These are phyloP conservation scores for Taeniopygia guttata DNA, from an alignment of 2,797 vertebrate species.

Conservation along the genomic window DNA sequence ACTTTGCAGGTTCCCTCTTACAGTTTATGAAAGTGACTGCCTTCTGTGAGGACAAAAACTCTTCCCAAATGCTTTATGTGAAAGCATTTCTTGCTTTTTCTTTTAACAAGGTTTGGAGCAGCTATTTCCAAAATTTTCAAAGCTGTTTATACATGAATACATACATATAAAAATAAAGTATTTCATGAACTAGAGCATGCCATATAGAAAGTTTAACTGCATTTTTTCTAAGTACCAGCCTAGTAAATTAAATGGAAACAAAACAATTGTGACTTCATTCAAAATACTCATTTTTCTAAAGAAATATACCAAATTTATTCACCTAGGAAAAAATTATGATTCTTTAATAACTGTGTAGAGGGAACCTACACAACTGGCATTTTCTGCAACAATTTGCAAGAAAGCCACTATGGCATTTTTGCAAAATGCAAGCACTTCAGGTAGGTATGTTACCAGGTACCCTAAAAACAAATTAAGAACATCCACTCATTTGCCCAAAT, in stretches of 20 bases:
- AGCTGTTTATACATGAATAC: background rate
- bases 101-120: background rate
- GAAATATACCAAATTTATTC: background rate
- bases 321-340: background rate
- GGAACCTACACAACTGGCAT: background rate
- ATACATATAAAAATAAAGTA: background rate
- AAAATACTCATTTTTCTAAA: background rate
- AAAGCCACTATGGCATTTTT: background rate
- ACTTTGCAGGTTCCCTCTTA: background rate
- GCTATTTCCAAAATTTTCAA: background rate
- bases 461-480: background rate
- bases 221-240: background rate
- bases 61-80: background rate
- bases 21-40: background rate
- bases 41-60: background rate
- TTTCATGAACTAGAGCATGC: background rate
- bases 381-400: background rate
- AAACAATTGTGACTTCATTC: background rate
- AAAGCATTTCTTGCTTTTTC: background rate
- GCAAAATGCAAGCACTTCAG: background rate
- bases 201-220: background rate
- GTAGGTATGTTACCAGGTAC: background rate
- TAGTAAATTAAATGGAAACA: background rate
- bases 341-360: background rate
- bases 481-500: accelerated